Conservation (phyloP, 2,797 vertebrate species). For the Gobio occitaniae region DNA sequence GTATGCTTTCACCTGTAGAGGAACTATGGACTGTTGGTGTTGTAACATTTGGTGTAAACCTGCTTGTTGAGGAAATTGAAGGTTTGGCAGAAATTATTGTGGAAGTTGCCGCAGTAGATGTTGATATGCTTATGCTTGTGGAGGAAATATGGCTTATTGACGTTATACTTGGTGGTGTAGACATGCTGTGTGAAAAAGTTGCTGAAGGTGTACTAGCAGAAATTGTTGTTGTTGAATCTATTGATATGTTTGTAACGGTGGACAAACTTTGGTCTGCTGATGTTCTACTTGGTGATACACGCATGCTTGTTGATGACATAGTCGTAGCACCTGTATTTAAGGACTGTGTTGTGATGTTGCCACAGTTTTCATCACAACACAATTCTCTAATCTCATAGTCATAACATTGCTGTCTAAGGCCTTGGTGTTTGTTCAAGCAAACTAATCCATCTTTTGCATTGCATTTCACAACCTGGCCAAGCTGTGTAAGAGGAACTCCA, state of each 20-base stretch:
- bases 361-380: conserved; percentile 41
- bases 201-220: background rate
- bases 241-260: accelerated
- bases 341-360: background rate
- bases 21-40: background rate
- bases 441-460: conserved; percentile 19
- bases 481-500: background rate
- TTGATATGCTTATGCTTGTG: background rate
- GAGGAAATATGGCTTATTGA: background rate
- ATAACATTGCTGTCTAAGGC: conserved; percentile 33
- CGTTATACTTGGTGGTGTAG: accelerated
- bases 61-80: background rate
- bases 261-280: background rate
- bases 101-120: background rate
- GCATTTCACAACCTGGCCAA: conserved; percentile 46
- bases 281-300: background rate
- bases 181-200: background rate
- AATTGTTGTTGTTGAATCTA: background rate
- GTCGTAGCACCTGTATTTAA: background rate
- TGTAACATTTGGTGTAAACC: background rate
- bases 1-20: background rate
- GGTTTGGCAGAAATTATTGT: background rate
- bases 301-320: background rate
- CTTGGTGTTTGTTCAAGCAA: conserved; percentile 50
- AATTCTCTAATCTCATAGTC: conserved; percentile 47